Conservation (phyloP, 2,113 vertebrate species). For the Myxocyprinus asiaticus region DNA sequence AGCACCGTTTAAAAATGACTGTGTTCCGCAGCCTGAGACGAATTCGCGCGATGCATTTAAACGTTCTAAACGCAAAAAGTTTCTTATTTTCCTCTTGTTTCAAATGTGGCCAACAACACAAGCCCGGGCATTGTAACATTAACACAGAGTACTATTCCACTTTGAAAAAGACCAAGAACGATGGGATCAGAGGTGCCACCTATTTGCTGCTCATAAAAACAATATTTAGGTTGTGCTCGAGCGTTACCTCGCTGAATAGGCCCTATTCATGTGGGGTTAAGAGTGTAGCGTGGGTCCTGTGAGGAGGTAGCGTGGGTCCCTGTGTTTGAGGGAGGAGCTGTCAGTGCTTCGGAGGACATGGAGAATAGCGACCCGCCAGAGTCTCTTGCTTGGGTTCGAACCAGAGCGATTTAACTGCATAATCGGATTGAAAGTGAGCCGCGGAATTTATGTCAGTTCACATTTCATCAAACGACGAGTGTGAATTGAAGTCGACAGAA, state of each 20-base stretch:
- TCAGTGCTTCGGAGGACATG: conserved; percentile 72
- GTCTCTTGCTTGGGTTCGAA: conserved; percentile 80
- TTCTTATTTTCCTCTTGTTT: conserved; percentile 48
- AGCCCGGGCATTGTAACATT: conserved; percentile 58
- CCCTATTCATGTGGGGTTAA: conserved; percentile 80
- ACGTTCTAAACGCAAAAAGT: conserved; percentile 33
- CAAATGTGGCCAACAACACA: conserved; percentile 48
- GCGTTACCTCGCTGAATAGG: conserved; percentile 80
- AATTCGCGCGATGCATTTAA: conserved; percentile 54
- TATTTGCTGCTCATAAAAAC: conserved; percentile 87
- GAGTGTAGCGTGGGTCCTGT: conserved; percentile 78
- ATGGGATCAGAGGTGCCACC: conserved; percentile 76
- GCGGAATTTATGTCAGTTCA: conserved; percentile 90
- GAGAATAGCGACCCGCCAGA: conserved; percentile 81
- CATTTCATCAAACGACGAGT: conserved; percentile 83
- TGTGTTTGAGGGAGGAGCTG: conserved; percentile 43
- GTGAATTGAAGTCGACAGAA: conserved; percentile 79
- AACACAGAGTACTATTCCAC: conserved; percentile 22
- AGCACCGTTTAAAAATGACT: conserved; percentile 45
- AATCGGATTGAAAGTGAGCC: conserved; percentile 86
- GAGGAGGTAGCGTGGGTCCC: conserved; percentile 75
- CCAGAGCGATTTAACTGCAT: conserved; percentile 82
- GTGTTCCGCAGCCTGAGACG: conserved; percentile 48
- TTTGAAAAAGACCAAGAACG: conserved; percentile 69
- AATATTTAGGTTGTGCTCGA: conserved; percentile 86